phyloP scores from a whole-genome alignment of 1,140 invertebrate genomes.

The Contarinia nasturtii region DNA sequence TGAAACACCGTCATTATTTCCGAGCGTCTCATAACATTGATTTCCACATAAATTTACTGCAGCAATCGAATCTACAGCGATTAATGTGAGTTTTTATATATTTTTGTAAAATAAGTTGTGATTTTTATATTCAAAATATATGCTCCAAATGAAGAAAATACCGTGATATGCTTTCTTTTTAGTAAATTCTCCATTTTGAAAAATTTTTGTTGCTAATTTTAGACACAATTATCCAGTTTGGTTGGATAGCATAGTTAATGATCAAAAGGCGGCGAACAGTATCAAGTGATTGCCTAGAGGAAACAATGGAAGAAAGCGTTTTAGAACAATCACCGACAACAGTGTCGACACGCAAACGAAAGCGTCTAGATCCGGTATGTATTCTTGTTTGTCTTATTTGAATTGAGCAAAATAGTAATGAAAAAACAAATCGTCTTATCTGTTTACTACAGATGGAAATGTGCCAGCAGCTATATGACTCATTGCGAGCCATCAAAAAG shows the following conservation, averaged over 20 bases:
- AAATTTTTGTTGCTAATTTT: too few relatives aligned
- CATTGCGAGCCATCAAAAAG: constrained; percentile 75
- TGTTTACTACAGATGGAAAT: constrained; percentile 45
- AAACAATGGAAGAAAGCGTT: constrained; percentile 21
- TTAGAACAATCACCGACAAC: constrained; percentile 33
- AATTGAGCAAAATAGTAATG: background rate
- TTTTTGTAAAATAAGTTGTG: too few relatives aligned
- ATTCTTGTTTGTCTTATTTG: background rate
- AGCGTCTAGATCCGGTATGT: constrained; percentile 6
- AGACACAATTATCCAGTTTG: too few relatives aligned
- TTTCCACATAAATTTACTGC: too few relatives aligned
- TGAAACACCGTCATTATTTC: too few relatives aligned
- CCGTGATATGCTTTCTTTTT: too few relatives aligned
- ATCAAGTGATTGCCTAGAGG: constrained; percentile 17
- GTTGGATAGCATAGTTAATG: constrained; percentile 9
- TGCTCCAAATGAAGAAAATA: too few relatives aligned
- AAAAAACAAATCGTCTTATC: background rate
- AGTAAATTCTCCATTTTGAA: too few relatives aligned
- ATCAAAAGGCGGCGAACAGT: constrained; percentile 21
- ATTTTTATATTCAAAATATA: too few relatives aligned
- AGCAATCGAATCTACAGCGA: too few relatives aligned
- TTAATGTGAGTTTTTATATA: too few relatives aligned
- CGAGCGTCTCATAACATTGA: too few relatives aligned
- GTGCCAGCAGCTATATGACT: constrained; percentile 84
- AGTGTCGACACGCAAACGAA: constrained; percentile 3